Evolutionary conservation across 2,797 vertebrate genomes (phyloP), one percentile per base, ranked within the genome.

Genomic region (Etheostoma perlongum): DNA sequence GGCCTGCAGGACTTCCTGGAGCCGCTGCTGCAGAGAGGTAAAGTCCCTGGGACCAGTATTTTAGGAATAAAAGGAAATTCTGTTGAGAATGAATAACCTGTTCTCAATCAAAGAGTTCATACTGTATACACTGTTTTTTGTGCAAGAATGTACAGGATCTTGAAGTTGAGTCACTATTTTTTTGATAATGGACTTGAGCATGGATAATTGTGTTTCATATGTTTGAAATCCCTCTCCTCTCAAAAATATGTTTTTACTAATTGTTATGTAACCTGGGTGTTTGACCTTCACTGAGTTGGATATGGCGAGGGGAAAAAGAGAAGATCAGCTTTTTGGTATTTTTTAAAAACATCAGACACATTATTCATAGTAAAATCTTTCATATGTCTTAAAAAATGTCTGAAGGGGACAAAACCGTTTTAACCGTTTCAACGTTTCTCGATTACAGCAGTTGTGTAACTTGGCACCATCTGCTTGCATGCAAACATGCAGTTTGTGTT

Each of bases 1-100:
- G 98, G 98, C 62, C 96, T 99, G 81, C 98, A 99, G 88, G 98
- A 99, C 89, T 99, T 99, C 90, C 93, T 99, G 76, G 98, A 99
- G 19, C 98, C 98, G 0, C 94, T 99, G 62, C 97, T 98, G 89
- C 98, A 99, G 94, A 96, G 98, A 96, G 97, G 98, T 98, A 74
- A 53, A 9, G 5, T 2, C 40, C 47, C 23, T 2, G 3, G 1
- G 14, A 23, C 10, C 18, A 2, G 3, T 15, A 46, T 13, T 19
- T 19, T 13, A 6, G 11, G 0, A 15, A 19, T 51, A 4, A 6
- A 27, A 47, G 52, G 2, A 77, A 6, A n/a, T 14, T 47, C 42
- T 36, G 33, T 36, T 36, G 36, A 36, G 36, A 36, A 36, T 10
- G 36, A 36, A 36, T 36, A 10, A 36, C 36, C 9, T 40, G 36